Base-by-base conservation (phyloP, 2,888 invertebrate species). In the Dynastes hyllus region DNA sequence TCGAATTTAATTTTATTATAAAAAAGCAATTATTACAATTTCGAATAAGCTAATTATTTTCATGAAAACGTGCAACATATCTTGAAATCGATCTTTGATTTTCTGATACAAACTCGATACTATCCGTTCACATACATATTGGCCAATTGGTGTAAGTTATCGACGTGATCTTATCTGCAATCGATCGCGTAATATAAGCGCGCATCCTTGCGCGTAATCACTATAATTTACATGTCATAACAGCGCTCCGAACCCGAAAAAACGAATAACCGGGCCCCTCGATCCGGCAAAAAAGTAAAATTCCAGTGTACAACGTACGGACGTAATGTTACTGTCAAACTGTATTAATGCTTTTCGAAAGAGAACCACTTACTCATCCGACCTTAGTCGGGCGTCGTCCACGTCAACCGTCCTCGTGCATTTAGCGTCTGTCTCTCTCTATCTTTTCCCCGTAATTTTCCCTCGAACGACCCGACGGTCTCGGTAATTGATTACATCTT, bases 241-340 rank as follows among this genome's bases (percentile, higher is more conserved):
- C 29, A 53, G 53, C 55, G 55, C 5, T 11, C 55, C 22, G 13
- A 27, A 69, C 27, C 40, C 22, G 37, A 58, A 61, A 58, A 13
- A 58, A 53, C 32, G 9, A 73, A 37, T 29, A 40, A 58, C n/a
- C n/a, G 37, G 9, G 40, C 37, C 66, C 66, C 32, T 32, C 5
- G 22, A 55, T 58, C 40, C 4, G 22, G 16, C 22, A 40, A 58
- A 58, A 37, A 37, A 9, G 73, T 61, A 22, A 3, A 29, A 13
- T 2, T 8, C 22, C 45, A 45, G 16, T 16, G 67, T 50, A 58
- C 55, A 4, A 11, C n/a, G 67, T 22, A 2, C 58, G n/a, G 73
- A 16, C 73, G 32, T 73, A 73, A 73, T 73, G 73, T 73, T 73
- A 73, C 73, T 73, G 73, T 73, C 58, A 73, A 73, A 73, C 73